A percentile compares a stretch with the other conserved stretches of the same genome.
Conservation (phyloP, 1,140 invertebrate genomes). For the Thaumetopoea pityocampa region DNA sequence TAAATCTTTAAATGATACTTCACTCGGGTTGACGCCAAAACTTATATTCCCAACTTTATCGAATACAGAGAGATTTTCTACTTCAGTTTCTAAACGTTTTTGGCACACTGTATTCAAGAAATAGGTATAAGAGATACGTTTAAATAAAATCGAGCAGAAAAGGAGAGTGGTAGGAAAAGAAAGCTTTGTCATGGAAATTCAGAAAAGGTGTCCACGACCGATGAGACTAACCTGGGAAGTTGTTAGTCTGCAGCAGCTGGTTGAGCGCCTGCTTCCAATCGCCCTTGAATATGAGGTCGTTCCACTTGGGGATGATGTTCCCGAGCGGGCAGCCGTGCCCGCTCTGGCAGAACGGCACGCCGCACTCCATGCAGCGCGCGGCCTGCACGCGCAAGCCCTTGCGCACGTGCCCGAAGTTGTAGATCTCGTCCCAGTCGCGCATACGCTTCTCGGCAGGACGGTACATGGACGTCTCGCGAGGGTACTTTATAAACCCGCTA, state of each 20-base stretch:
- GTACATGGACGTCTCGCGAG: slow-evolving; percentile 90
- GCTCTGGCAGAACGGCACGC: slow-evolving; percentile 99
- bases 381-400: slow-evolving; percentile 94
- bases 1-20: no score
- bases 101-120: no score
- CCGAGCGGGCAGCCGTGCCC: slow-evolving; percentile 96
- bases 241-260: slow-evolving; percentile 98
- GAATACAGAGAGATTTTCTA: no score
- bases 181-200: no score
- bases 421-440: slow-evolving; percentile 98
- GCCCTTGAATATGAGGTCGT: slow-evolving; percentile 95
- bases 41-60: no score
- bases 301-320: slow-evolving; percentile 99
- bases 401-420: slow-evolving; percentile 90
- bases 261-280: slow-evolving; percentile 98
- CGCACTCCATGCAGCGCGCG: slow-evolving; percentile 99
- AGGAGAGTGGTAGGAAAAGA: no score
- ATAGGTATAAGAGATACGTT: no score
- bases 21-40: no score
- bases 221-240: slow-evolving; percentile 98
- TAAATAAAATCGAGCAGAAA: no score
- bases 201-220: no score
- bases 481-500: slow-evolving; percentile 97
- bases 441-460: slow-evolving; percentile 87
- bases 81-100: no score